Conservation (phyloP, 2,113 vertebrate species). For the Campylorhamphus procurvoides region DNA sequence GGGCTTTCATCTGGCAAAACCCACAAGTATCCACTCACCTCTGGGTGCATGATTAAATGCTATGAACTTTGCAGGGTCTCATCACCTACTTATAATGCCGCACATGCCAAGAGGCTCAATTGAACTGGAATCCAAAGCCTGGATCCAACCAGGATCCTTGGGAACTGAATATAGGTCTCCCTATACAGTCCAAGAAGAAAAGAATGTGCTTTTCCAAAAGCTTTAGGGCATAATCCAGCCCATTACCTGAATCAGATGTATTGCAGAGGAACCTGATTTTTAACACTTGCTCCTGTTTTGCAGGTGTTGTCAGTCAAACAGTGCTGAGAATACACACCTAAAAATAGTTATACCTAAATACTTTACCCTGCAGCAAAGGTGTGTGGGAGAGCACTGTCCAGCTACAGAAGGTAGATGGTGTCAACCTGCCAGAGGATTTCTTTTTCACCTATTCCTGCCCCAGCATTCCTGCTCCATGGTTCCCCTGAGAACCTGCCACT, state of each 20-base stretch:
- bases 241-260: background rate
- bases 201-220: background rate
- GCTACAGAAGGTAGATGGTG: background rate
- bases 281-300: background rate
- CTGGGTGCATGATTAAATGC: background rate
- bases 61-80: background rate
- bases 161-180: background rate
- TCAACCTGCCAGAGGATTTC: background rate
- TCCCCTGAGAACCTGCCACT: background rate
- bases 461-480: too few relatives aligned
- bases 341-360: background rate
- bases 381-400: background rate
- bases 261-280: background rate
- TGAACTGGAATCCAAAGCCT: background rate
- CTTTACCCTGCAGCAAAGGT: background rate
- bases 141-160: background rate
- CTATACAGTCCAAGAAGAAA: background rate
- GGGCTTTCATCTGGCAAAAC: background rate
- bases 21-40: background rate
- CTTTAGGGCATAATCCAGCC: background rate
- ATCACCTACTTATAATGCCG: background rate
- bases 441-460: background rate
- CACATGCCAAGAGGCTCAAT: background rate
- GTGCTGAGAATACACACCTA: background rate
- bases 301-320: background rate